Evolutionary conservation across 2,113 vertebrate species (phyloP).

Genomic region (Nibea albiflora): DNA sequence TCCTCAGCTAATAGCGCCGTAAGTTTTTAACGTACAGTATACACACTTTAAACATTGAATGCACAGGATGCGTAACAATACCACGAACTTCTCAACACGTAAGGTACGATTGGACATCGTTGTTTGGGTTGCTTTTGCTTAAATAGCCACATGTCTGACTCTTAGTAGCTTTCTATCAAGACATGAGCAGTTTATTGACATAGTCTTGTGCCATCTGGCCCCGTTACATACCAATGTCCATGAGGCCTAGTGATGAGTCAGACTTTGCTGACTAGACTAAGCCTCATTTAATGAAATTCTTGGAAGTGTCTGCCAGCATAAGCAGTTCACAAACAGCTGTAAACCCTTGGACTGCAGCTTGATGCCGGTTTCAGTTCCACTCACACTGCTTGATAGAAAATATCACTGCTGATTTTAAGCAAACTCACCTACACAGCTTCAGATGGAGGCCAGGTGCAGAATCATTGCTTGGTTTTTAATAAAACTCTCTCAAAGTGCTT

Average conservation of each 20-base stretch:
- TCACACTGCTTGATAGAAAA: background rate
- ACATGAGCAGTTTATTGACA: background rate
- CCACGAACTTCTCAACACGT: background rate
- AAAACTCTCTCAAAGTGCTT: background rate
- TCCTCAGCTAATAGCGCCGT: background rate
- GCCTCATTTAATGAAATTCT: slow-evolving; percentile 39
- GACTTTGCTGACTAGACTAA: slow-evolving; percentile 19
- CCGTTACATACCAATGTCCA: no score
- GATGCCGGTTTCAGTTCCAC: background rate
- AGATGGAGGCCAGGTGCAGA: background rate
- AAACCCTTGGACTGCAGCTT: background rate
- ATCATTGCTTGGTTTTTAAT: background rate
- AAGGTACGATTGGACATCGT: background rate
- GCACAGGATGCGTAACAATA: no score
- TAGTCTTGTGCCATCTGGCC: no score
- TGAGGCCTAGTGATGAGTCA: background rate
- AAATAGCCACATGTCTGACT: background rate
- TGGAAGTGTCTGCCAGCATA: background rate
- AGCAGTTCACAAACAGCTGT: slow-evolving; percentile 4
- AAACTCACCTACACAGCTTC: background rate
- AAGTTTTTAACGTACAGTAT: no score
- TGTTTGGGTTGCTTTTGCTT: background rate
- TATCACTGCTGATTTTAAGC: background rate
- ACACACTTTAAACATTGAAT: no score
- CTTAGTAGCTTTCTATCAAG: slow-evolving; percentile 3